Evolutionary conservation across 2,888 invertebrate genomes (phyloP).

Genomic region (Dasysyrphus tricinctus): DNA sequence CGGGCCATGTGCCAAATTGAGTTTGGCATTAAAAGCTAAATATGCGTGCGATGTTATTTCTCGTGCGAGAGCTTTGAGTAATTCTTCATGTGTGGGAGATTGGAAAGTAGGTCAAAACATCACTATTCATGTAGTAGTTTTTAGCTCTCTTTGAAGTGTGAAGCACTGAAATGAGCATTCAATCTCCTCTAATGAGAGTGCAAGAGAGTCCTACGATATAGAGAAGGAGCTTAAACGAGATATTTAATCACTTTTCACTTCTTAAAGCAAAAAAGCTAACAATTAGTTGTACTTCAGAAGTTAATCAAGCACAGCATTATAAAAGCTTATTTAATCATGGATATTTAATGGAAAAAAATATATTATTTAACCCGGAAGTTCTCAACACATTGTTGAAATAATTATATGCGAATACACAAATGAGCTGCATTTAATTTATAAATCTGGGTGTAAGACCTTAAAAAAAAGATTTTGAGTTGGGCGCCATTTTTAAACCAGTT

Average conservation of each 20-base stretch:
- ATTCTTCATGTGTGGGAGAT: constrained; percentile 53
- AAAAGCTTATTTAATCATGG: constrained; percentile 1
- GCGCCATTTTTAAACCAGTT: not conserved
- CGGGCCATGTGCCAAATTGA: constrained; percentile 74
- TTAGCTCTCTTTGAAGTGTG: constrained; percentile 33
- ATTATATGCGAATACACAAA: not conserved
- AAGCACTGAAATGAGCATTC: constrained; percentile 43
- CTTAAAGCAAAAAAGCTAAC: not conserved
- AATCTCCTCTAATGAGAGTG: not conserved
- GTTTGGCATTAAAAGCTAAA: constrained; percentile 71
- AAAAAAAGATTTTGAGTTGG: not conserved
- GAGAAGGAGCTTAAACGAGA: constrained; percentile 45
- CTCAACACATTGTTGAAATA: not conserved
- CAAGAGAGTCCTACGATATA: constrained; percentile 29
- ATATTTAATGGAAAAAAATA: not conserved
- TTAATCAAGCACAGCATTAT: not conserved
- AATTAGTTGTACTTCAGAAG: constrained; percentile 8
- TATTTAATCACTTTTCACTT: not conserved
- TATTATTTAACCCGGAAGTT: constrained; percentile 6
- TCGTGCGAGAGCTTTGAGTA: constrained; percentile 62
- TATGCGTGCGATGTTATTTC: constrained; percentile 75
- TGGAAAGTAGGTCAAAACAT: constrained; percentile 68
- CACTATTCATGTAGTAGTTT: constrained; percentile 33
- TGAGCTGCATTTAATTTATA: not conserved
- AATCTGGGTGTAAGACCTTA: not conserved